Percentiles rank a stretch among this genome's conserved stretches.
phyloP scores from a whole-genome alignment of 2,888 invertebrate species.

The Eristalis pertinax region DNA sequence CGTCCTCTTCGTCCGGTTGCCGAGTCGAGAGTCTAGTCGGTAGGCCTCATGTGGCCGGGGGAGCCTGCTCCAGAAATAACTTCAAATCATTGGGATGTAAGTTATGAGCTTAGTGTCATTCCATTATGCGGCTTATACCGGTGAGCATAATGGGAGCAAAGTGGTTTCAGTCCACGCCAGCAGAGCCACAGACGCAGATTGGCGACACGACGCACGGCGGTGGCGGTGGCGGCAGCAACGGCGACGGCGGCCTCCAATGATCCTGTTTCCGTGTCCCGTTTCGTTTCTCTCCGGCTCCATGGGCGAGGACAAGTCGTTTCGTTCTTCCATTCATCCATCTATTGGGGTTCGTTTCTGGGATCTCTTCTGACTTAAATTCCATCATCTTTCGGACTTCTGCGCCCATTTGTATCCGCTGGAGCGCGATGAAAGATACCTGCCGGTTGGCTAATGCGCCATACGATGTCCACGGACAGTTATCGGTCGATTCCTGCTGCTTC shows the following conservation, averaged over 20 bases:
- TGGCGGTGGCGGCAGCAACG: neutral
- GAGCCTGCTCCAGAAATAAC: slow-evolving; percentile 65
- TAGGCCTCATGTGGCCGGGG: slow-evolving; percentile 9
- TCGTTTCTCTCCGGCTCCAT: slow-evolving; percentile 20
- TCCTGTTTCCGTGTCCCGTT: slow-evolving; percentile 70
- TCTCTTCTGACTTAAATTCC: slow-evolving; percentile 59
- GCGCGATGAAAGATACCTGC: slow-evolving; percentile 71
- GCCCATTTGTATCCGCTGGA: slow-evolving; percentile 60
- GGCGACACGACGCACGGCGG: neutral
- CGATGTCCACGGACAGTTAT: slow-evolving; percentile 70
- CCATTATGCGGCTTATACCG: slow-evolving; percentile 68
- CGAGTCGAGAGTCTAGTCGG: neutral
- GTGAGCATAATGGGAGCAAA: slow-evolving; percentile 69
- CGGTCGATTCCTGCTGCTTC: slow-evolving; percentile 68
- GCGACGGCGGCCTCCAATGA: slow-evolving; percentile 41
- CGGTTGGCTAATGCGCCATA: slow-evolving; percentile 63
- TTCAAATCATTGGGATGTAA: slow-evolving; percentile 72
- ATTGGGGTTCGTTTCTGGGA: slow-evolving; percentile 26
- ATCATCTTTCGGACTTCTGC: slow-evolving; percentile 67
- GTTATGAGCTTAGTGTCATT: slow-evolving; percentile 73
- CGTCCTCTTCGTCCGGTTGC: slow-evolving; percentile 31
- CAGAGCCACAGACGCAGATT: slow-evolving; percentile 2
- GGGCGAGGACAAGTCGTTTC: slow-evolving; percentile 58
- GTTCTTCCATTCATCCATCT: slow-evolving; percentile 62
- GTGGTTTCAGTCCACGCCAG: slow-evolving; percentile 61